Evolutionary conservation across 2,797 vertebrate species (phyloP), one percentile per base, ranked within the genome.

Genomic region (Ptychadena robeensis): DNA sequence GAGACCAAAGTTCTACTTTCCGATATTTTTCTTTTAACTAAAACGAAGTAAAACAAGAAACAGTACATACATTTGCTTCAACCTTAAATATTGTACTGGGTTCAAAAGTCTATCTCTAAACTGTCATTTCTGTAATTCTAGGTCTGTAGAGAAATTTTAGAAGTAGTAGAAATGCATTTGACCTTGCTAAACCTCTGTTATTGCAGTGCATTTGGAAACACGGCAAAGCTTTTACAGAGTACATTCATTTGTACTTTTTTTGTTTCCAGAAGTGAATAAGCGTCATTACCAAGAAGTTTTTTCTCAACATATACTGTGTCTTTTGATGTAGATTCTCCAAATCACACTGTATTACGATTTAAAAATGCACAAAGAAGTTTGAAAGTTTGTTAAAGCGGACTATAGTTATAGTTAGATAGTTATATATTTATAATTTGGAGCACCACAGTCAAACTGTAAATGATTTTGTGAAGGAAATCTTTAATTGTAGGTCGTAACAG

Each of bases 91-190:
- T 6, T 2, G n/a, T 75, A 38, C 6, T 18, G n/a, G 31, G 32
- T 40, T 65, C 31, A 76, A 65, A 31, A 37, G 30, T 40, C 63
- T 12, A 35, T 40, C 37, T 44, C 34, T 28, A 27, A 64, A 38
- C 35, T 30, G 27, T 8, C 9, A 40, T 65, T 74, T 75, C 73
- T 22, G 15, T 44, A 76, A 65, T 64, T 15, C n/a, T 18, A 18
- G 25, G 37, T n/a, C 73, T 76, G 59, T 38, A 64, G 64, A 37
- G 9, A 32, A 22, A 53, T 53, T 53, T 53, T 53, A 7, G 28
- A 27, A 27, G 2, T 44, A 76, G 40, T 76, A 37, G 3, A 31
- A 38, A 38, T 76, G n/a, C 28, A 18, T 44, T 76, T 76, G 40
- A 64, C 73, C 73, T 64, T 38, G 25, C 34, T 18, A 30, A 64